These are phyloP conservation scores for Callaeas wilsoni DNA, from an alignment of 2,113 vertebrate species.

Conservation along the genomic window DNA sequence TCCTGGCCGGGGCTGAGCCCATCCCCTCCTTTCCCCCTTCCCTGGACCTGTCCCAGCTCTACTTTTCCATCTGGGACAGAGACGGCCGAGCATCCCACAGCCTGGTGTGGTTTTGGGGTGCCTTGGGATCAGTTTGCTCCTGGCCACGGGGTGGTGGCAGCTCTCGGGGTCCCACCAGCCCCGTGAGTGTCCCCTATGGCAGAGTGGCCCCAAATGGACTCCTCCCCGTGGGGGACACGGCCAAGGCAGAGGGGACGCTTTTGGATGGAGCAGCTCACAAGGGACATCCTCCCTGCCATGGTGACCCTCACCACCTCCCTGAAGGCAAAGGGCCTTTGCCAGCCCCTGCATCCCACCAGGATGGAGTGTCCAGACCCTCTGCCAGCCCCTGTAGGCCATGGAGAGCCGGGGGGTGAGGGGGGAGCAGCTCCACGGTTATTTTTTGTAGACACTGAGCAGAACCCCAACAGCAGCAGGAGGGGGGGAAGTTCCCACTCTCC, in stretches of 20 bases:
- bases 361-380: background rate
- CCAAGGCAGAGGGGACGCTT: background rate
- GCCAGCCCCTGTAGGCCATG: too few relatives aligned
- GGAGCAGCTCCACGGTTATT: background rate
- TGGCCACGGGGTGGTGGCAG: accelerated
- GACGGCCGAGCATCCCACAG: background rate
- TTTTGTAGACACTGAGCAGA: background rate
- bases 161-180: background rate
- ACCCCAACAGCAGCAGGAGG: background rate
- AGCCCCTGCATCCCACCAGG: background rate
- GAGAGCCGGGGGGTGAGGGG: background rate
- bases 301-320: background rate
- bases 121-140: background rate
- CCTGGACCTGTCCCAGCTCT: background rate
- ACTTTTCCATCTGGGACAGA: background rate
- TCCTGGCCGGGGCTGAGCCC: accelerated
- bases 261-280: background rate
- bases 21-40: background rate
- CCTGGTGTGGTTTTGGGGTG: background rate
- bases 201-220: background rate
- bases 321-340: background rate
- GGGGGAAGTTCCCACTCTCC: accelerated
- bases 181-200: accelerated
- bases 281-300: background rate
- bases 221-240: accelerated